Conservation (phyloP, 2,797 vertebrate species). For the Labeo calbasu region DNA sequence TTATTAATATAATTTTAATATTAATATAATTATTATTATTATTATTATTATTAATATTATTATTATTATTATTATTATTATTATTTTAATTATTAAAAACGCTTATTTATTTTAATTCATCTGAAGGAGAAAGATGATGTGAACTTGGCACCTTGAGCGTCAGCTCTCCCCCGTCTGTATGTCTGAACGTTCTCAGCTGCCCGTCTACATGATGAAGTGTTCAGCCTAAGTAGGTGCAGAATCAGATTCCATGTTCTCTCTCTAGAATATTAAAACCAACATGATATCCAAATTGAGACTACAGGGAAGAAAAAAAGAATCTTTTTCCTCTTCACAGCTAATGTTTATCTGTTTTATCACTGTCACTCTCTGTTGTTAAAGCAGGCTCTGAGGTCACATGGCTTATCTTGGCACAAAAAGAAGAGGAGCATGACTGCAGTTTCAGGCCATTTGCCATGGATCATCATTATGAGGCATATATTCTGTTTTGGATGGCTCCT, state of each 20-base stretch:
- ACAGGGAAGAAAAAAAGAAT: not conserved
- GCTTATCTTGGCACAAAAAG: conserved; percentile 70
- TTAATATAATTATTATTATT: too few species aligned
- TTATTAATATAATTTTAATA: too few species aligned
- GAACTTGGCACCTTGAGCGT: conserved; percentile 36
- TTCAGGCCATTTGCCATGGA: not conserved
- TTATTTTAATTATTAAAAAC: too few species aligned
- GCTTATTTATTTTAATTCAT: too few species aligned
- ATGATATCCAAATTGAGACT: conserved; percentile 28
- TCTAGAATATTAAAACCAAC: conserved; percentile 14
- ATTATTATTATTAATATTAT: too few species aligned
- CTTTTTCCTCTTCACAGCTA: conserved; percentile 37
- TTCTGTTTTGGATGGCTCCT: not conserved
- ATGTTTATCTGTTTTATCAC: conserved; percentile 31
- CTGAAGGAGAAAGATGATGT: too few species aligned
- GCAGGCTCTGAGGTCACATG: conserved; percentile 71
- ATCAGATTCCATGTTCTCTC: conserved; percentile 28
- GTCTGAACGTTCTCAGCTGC: conserved; percentile 19
- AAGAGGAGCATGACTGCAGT: conserved; percentile 23
- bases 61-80: too few species aligned
- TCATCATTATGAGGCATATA: conserved; percentile 17
- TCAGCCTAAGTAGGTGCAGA: conserved; percentile 36
- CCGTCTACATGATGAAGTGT: conserved; percentile 41
- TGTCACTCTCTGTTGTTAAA: conserved; percentile 70
- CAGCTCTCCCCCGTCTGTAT: not conserved